Evolutionary conservation across 2,797 vertebrate species (phyloP).

Genomic region (Limnodromus scolopaceus): DNA sequence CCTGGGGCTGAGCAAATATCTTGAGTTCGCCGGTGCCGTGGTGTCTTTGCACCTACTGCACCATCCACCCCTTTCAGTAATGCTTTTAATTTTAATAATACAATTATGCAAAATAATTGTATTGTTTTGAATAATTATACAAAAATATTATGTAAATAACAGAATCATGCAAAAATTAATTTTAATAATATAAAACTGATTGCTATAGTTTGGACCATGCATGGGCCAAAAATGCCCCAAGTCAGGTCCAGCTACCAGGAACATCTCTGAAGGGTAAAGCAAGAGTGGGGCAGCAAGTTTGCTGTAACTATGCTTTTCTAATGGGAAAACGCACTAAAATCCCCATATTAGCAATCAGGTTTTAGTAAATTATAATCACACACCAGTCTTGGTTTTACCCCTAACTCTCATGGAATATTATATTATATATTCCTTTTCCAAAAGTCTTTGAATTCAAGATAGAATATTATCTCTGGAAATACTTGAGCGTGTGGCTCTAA

Average conservation of each 20-base stretch:
- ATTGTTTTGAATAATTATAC: background rate
- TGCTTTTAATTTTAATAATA: background rate
- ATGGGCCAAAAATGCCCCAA: background rate
- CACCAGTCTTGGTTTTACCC: background rate
- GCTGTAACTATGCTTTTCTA: background rate
- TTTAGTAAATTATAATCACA: background rate
- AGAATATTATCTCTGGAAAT: background rate
- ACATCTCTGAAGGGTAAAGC: background rate
- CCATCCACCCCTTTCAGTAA: background rate
- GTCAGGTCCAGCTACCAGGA: background rate
- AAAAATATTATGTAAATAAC: background rate
- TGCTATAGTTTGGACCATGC: background rate
- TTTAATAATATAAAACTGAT: background rate
- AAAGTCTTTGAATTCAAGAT: background rate
- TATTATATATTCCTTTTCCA: background rate
- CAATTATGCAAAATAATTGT: background rate
- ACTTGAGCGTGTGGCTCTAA: background rate
- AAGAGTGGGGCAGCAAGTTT: background rate
- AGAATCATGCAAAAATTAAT: background rate
- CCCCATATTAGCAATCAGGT: background rate
- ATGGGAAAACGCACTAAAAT: background rate
- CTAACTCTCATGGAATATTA: background rate
- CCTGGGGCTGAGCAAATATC: background rate
- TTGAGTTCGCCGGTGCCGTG: rapidly evolving
- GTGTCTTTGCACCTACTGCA: too few species aligned